These are phyloP conservation scores for Drosophila anomelani DNA, from an alignment of 2,888 invertebrate genomes.

Conservation along the genomic window DNA sequence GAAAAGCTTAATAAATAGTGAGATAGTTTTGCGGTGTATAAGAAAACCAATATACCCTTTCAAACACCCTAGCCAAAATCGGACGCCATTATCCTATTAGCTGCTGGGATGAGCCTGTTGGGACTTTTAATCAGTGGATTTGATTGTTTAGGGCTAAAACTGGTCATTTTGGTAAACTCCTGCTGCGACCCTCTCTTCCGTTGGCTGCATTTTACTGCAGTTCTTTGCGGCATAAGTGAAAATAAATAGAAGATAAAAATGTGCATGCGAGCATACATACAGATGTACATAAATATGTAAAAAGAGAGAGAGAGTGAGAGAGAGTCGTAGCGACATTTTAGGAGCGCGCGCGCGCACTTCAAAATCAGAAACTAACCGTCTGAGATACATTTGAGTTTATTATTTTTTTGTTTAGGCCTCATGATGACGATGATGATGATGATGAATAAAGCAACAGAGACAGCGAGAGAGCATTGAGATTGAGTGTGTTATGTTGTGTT, in stretches of 20 bases:
- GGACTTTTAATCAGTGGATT: slow-evolving; percentile 29
- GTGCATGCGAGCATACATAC: slow-evolving; percentile 37
- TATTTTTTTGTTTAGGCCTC: slow-evolving; percentile 63
- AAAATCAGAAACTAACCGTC: slow-evolving; percentile 68
- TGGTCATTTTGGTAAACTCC: slow-evolving; percentile 7
- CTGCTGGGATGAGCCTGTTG: slow-evolving; percentile 6
- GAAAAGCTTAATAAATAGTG: background rate
- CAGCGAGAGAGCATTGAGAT: slow-evolving; percentile 30
- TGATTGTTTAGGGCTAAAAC: slow-evolving; percentile 15
- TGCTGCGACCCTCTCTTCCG: slow-evolving; percentile 22
- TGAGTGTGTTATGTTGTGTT: slow-evolving; percentile 32
- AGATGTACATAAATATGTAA: slow-evolving; percentile 5
- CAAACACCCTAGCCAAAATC: slow-evolving; percentile 11
- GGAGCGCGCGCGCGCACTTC: slow-evolving; percentile 61
- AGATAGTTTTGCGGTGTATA: too few relatives aligned
- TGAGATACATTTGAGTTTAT: slow-evolving; percentile 76
- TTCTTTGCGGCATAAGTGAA: slow-evolving; percentile 77
- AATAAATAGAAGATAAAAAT: slow-evolving; percentile 75
- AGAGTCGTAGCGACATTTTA: slow-evolving; percentile 26
- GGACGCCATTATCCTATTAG: slow-evolving; percentile 40
- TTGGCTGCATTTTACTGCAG: slow-evolving; percentile 59
- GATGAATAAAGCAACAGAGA: slow-evolving; percentile 55
- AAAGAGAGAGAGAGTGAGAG: slow-evolving; percentile 1
- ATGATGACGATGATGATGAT: slow-evolving; percentile 63
- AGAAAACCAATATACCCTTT: slow-evolving; percentile 12